A percentile compares a stretch with the other conserved stretches of the same genome.
These are phyloP conservation scores for Leguminivora glycinivorella DNA, from an alignment of 1,140 invertebrate genomes.

Conservation along the genomic window DNA sequence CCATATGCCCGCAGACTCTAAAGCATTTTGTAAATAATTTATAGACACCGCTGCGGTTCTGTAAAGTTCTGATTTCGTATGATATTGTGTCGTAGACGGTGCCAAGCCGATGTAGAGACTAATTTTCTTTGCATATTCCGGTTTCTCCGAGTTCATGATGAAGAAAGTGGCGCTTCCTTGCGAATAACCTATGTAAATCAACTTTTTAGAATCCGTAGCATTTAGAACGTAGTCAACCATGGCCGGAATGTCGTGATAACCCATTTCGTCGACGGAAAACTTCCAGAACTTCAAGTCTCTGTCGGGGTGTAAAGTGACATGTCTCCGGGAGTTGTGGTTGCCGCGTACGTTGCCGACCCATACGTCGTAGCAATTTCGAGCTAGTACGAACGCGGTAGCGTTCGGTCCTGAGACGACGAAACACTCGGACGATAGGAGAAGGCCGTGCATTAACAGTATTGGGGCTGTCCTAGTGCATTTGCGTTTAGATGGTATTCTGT, in stretches of 20 bases:
- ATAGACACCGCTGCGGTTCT: too few species aligned
- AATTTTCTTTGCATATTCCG: constrained; percentile 55
- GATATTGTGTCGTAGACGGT: constrained; percentile 22
- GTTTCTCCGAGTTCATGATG: constrained; percentile 61
- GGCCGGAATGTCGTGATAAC: constrained; percentile 85
- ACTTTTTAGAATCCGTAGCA: constrained; percentile 66
- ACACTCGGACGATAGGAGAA: constrained; percentile 83
- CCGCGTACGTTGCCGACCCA: constrained; percentile 87
- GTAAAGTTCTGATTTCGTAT: too few species aligned
- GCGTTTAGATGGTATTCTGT: background rate
- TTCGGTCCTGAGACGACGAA: constrained; percentile 83
- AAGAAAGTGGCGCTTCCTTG: constrained; percentile 77
- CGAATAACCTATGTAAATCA: constrained; percentile 82
- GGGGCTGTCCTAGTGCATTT: constrained; percentile 37
- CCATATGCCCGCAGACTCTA: too few species aligned
- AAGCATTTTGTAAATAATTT: too few species aligned
- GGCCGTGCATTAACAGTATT: constrained; percentile 80
- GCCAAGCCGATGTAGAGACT: constrained; percentile 52
- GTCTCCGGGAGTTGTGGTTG: constrained; percentile 80
- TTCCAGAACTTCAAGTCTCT: constrained; percentile 66
- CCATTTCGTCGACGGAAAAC: constrained; percentile 85
- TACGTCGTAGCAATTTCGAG: constrained; percentile 88
- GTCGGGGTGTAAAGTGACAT: constrained; percentile 77
- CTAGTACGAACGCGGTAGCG: constrained; percentile 82
- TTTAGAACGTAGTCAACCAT: constrained; percentile 83